phyloP scores from a whole-genome alignment of 2,797 vertebrate genomes.

The Hylomyscus alleni region DNA sequence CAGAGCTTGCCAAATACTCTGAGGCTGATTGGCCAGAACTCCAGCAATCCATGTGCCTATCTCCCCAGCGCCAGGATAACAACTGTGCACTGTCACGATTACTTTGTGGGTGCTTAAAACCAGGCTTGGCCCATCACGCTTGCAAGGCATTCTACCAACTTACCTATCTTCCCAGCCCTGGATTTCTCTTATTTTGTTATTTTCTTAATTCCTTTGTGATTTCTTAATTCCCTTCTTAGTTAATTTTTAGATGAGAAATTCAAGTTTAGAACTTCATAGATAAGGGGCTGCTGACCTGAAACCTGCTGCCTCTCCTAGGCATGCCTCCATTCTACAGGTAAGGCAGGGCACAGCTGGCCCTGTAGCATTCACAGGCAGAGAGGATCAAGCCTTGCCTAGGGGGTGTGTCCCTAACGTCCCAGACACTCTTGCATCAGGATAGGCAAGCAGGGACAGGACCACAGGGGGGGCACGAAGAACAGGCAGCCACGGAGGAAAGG shows the following conservation, averaged over 20 bases:
- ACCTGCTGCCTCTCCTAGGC: neutral
- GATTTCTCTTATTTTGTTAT: neutral
- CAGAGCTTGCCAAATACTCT: neutral
- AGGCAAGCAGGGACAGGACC: neutral
- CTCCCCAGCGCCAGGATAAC: neutral
- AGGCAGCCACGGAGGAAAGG: neutral
- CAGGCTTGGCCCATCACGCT: neutral
- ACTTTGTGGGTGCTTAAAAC: neutral
- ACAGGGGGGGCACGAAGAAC: neutral
- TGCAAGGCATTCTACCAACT: neutral
- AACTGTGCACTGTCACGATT: neutral
- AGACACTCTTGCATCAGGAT: neutral
- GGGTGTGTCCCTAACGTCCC: neutral
- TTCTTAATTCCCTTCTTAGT: neutral
- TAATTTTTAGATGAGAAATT: slow-evolving; percentile 37
- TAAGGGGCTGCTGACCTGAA: neutral
- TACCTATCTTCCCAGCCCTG: neutral
- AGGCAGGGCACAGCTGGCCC: neutral
- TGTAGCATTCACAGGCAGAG: neutral
- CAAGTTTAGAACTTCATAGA: neutral
- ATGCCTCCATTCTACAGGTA: neutral
- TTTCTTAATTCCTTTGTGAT: neutral
- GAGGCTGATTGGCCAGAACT: neutral
- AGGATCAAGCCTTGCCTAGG: neutral
- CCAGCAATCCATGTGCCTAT: neutral